phyloP scores from a whole-genome alignment of 1,140 invertebrate genomes.

The Spodoptera frugiperda region DNA sequence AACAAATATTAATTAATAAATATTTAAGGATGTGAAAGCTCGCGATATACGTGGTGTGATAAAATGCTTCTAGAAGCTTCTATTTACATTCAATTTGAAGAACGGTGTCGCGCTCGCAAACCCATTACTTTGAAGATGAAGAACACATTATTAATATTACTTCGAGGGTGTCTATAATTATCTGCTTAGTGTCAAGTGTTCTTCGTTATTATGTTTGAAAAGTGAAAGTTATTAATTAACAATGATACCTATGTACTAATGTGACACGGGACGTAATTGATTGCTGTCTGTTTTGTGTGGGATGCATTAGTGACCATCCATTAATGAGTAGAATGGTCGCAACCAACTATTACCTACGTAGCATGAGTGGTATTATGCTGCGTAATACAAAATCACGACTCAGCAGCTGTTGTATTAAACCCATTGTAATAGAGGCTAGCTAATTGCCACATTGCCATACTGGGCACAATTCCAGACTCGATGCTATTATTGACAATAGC shows the following conservation, averaged over 20 bases:
- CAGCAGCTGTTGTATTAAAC: no score
- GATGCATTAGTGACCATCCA: neutral
- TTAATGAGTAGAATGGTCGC: no score
- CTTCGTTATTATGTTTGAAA: slow-evolving; percentile 20
- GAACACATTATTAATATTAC: slow-evolving; percentile 42
- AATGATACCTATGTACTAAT: neutral
- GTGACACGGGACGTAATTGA: neutral
- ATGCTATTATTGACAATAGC: no score
- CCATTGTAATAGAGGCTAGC: no score
- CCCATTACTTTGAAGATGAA: slow-evolving; percentile 38
- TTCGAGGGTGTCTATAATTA: slow-evolving; percentile 30
- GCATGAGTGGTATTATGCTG: no score
- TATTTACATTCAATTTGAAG: slow-evolving; percentile 50
- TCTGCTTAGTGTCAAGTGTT: neutral
- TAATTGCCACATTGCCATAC: no score
- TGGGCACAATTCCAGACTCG: no score
- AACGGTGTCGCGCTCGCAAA: slow-evolving; percentile 25
- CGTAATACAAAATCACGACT: no score
- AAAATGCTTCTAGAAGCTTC: neutral
- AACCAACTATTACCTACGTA: no score
- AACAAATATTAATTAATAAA: slow-evolving; percentile 20
- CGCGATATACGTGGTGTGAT: slow-evolving; percentile 14
- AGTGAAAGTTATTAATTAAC: slow-evolving; percentile 10
- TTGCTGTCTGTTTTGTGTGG: neutral
- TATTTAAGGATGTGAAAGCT: slow-evolving; percentile 9